Percentiles rank a stretch among this genome's conserved stretches.
Conservation (phyloP, 2,888 invertebrate genomes). For the Hedychridium roseum region DNA sequence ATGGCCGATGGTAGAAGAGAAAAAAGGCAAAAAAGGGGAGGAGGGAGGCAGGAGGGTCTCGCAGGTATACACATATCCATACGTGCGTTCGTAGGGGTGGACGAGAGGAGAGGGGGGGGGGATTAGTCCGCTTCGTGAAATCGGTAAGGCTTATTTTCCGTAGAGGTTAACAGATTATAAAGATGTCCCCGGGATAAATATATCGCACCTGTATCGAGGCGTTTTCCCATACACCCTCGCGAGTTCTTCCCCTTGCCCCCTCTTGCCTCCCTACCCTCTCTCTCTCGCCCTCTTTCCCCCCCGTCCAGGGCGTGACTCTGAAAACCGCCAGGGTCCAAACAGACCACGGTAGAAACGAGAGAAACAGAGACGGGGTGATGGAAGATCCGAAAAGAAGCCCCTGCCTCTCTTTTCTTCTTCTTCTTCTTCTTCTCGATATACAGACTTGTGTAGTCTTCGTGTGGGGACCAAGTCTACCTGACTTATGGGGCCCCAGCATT, state of each 20-base stretch:
- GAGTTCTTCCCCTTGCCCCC: no score
- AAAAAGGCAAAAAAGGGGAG: no score
- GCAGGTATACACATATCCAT: no score
- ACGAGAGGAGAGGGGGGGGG: constrained; percentile 1
- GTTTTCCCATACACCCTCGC: constrained; percentile 51
- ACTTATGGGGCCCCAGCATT: constrained; percentile 60
- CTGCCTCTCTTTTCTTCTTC: constrained; percentile 5
- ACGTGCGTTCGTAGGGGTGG: no score
- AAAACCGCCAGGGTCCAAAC: constrained; percentile 60
- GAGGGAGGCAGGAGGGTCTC: no score
- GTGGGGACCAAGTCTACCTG: constrained; percentile 57
- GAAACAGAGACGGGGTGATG: constrained; percentile 5
- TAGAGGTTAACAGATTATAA: constrained; percentile 56
- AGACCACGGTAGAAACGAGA: constrained; percentile 19
- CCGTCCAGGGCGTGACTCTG: constrained; percentile 59
- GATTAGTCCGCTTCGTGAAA: constrained; percentile 10
- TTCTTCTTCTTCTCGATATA: no score
- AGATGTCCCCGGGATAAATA: constrained; percentile 52
- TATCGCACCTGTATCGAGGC: constrained; percentile 55
- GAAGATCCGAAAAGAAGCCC: constrained; percentile 9
- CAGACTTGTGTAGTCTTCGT: constrained; percentile 34
- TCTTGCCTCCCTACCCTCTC: constrained; percentile 18
- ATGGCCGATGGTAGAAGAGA: no score
- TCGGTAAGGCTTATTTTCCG: constrained; percentile 35
- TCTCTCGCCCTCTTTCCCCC: constrained; percentile 22